Conservation (phyloP, 2,888 invertebrate genomes). For the Tachina lurida region DNA sequence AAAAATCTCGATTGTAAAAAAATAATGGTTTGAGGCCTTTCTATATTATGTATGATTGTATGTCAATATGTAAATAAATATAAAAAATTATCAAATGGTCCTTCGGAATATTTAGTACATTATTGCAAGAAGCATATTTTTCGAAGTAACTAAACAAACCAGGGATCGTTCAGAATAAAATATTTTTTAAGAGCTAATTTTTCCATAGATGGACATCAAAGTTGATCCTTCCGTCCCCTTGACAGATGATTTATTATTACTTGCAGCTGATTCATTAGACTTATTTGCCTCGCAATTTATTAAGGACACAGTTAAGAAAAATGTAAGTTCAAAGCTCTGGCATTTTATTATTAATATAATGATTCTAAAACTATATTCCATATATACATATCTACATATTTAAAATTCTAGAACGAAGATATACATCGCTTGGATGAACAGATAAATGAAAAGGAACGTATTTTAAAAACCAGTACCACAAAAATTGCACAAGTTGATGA, state of each 20-base stretch:
- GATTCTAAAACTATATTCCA: not conserved
- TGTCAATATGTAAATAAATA: too few species aligned
- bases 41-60: too few species aligned
- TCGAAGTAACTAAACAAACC: not conserved
- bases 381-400: constrained; percentile 31
- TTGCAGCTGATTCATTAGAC: constrained; percentile 87
- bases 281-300: constrained; percentile 86
- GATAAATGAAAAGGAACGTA: constrained; percentile 84
- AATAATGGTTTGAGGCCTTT: too few species aligned
- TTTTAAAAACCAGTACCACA: constrained; percentile 86
- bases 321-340: constrained; percentile 84
- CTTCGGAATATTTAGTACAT: too few species aligned
- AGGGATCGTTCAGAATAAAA: not conserved
- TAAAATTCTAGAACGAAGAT: constrained; percentile 86
- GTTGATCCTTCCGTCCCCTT: constrained; percentile 84
- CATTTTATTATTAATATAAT: not conserved
- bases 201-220: constrained; percentile 83
- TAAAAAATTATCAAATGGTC: too few species aligned
- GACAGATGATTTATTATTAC: constrained; percentile 86
- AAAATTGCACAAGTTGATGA: constrained; percentile 89
- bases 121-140: not conserved
- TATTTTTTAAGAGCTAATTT: not conserved
- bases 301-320: constrained; percentile 88
- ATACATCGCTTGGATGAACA: constrained; percentile 88
- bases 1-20: too few species aligned